Conservation (phyloP, 2,888 invertebrate species). For the Platycheirus rosarum region DNA sequence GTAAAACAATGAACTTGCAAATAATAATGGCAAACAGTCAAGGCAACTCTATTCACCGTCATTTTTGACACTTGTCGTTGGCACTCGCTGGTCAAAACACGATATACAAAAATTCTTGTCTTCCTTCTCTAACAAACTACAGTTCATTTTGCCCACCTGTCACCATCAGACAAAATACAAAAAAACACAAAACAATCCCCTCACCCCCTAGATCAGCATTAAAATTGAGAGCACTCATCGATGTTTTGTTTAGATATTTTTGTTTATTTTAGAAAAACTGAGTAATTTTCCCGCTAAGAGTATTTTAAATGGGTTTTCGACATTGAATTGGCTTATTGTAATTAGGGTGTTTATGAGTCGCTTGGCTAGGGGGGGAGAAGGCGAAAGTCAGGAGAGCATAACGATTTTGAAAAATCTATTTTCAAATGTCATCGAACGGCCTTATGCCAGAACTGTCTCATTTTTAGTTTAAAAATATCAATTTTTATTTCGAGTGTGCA, state of each 20-base stretch:
- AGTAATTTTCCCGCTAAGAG: slow-evolving; percentile 25
- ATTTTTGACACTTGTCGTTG: slow-evolving; percentile 61
- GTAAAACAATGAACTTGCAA: slow-evolving; percentile 54
- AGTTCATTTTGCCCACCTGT: slow-evolving; percentile 38
- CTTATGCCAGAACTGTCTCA: slow-evolving; percentile 60
- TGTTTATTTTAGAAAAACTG: slow-evolving; percentile 13
- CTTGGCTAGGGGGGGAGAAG: neutral
- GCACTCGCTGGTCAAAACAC: slow-evolving; percentile 55
- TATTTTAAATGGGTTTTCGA: slow-evolving; percentile 43
- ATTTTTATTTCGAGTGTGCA: slow-evolving; percentile 6
- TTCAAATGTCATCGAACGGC: slow-evolving; percentile 58
- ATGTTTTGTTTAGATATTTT: slow-evolving; percentile 19
- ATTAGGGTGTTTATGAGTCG: slow-evolving; percentile 51
- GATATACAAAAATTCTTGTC: slow-evolving; percentile 14
- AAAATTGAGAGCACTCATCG: slow-evolving; percentile 34
- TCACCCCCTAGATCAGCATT: neutral
- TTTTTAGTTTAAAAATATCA: slow-evolving; percentile 23
- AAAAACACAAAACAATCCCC: neutral
- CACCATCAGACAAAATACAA: slow-evolving; percentile 2
- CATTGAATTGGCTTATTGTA: slow-evolving; percentile 67
- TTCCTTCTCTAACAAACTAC: slow-evolving; percentile 10
- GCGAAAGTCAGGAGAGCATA: too few relatives aligned
- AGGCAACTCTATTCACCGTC: slow-evolving; percentile 51
- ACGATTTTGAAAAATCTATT: slow-evolving; percentile 50
- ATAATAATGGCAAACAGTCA: slow-evolving; percentile 65